These are phyloP conservation scores for Oncorhynchus gorbuscha DNA, from an alignment of 2,113 vertebrate genomes.

Conservation along the genomic window DNA sequence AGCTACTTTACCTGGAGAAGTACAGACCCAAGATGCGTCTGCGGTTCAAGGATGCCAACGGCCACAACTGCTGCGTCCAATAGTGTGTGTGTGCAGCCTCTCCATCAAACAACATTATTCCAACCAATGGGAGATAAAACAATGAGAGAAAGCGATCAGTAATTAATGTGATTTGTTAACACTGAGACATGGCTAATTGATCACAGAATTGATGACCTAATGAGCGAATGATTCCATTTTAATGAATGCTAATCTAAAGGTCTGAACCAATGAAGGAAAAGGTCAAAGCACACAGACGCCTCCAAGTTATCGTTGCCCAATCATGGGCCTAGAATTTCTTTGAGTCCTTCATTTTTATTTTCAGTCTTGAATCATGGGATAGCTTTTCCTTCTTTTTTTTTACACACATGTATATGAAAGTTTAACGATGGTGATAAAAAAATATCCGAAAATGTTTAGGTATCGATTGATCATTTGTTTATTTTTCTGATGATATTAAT, in stretches of 20 bases:
- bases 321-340: conserved; percentile 60
- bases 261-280: conserved; percentile 72
- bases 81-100: conserved; percentile 66
- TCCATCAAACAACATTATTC: conserved; percentile 51
- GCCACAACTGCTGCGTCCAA: conserved; percentile 92
- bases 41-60: conserved; percentile 92
- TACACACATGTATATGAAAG: conserved; percentile 41
- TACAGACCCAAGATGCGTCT: conserved; percentile 97
- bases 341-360: conserved; percentile 54
- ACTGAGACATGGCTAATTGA: conserved; percentile 72
- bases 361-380: conserved; percentile 65
- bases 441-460: conserved; percentile 44
- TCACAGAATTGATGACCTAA: conserved; percentile 39
- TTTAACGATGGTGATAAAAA: conserved; percentile 53
- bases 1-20: conserved; percentile 99
- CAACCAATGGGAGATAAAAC: conserved; percentile 49
- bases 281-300: conserved; percentile 76
- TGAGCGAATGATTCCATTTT: conserved; percentile 57
- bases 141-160: conserved; percentile 66
- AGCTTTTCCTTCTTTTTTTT: conserved; percentile 45
- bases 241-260: conserved; percentile 71
- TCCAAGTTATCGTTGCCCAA: conserved; percentile 66
- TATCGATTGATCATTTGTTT: conserved; percentile 46
- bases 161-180: conserved; percentile 77
- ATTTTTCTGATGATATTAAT: conserved; percentile 44